Conservation (phyloP, 2,888 invertebrate genomes). For the Linyphia triangularis region DNA sequence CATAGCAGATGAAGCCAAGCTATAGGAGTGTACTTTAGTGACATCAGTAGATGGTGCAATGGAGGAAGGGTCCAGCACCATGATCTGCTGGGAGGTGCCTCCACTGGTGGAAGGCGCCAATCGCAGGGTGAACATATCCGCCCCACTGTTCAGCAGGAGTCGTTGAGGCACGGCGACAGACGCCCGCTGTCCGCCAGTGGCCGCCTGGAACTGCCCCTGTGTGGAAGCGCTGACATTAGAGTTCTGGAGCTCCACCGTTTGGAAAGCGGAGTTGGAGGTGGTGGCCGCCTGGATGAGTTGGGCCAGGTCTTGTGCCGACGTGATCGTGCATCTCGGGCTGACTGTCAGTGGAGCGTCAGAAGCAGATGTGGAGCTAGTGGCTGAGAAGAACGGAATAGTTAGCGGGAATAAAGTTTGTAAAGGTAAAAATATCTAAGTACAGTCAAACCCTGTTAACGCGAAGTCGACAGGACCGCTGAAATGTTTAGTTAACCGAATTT, state of each 20-base stretch:
- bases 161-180: constrained; percentile 49
- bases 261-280: constrained; percentile 36
- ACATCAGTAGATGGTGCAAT: constrained; percentile 59
- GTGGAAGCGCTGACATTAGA: constrained; percentile 43
- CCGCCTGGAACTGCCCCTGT: constrained; percentile 50
- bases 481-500: too few species aligned
- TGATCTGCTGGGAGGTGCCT: constrained; percentile 19
- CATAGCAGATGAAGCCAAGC: constrained; percentile 60
- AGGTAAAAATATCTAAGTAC: too few species aligned
- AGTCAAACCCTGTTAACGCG: too few species aligned
- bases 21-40: constrained; percentile 74
- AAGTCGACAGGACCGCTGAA: too few species aligned
- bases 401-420: too few species aligned
- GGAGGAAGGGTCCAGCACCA: constrained; percentile 46
- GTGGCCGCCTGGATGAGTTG: constrained; percentile 63
- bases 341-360: constrained; percentile 9
- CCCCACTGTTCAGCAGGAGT: constrained; percentile 42
- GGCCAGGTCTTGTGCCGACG: constrained; percentile 60
- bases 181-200: background rate
- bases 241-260: constrained; percentile 50
- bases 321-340: constrained; percentile 59
- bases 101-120: constrained; percentile 39
- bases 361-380: constrained; percentile 24
- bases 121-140: constrained; percentile 47
- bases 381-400: background rate